phyloP scores from a whole-genome alignment of 2,888 invertebrate species.

The Sesamia inferens region DNA sequence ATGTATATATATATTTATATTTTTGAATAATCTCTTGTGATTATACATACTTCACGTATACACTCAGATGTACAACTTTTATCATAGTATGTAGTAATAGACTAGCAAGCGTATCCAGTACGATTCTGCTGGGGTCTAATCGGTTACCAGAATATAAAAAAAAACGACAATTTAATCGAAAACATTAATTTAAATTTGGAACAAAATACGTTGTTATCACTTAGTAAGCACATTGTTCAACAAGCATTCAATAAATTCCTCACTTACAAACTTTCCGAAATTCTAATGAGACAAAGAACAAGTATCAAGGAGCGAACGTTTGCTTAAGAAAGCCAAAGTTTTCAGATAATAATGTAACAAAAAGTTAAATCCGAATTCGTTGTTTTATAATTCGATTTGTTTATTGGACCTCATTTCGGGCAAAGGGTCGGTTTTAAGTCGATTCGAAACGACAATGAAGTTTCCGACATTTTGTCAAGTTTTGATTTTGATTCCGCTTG shows the following conservation, averaged over 20 bases:
- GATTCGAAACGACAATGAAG: slow-evolving; percentile 35
- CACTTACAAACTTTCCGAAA: slow-evolving; percentile 47
- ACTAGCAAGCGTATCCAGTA: no score
- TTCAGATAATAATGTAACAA: slow-evolving; percentile 53
- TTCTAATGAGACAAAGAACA: slow-evolving; percentile 60
- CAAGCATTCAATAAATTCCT: slow-evolving; percentile 57
- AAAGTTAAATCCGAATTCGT: slow-evolving; percentile 61
- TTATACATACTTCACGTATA: no score
- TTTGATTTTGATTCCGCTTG: slow-evolving; percentile 22
- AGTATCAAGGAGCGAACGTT: slow-evolving; percentile 54
- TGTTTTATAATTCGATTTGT: slow-evolving; percentile 60
- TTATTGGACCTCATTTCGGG: slow-evolving; percentile 53
- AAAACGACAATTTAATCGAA: slow-evolving; percentile 10
- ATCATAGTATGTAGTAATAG: no score
- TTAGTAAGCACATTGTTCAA: slow-evolving; percentile 48
- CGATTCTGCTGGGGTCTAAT: no score
- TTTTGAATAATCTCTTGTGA: no score
- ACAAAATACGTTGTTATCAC: slow-evolving; percentile 50
- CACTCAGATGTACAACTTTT: no score
- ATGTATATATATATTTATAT: no score
- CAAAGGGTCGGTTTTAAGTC: slow-evolving; percentile 48
- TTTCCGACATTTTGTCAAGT: slow-evolving; percentile 47
- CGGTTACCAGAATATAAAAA: no score
- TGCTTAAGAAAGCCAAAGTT: slow-evolving; percentile 54
- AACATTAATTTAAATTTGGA: slow-evolving; percentile 18